Evolutionary conservation across 2,797 vertebrate species (phyloP).

Genomic region (Pseudopleuronectes americanus): DNA sequence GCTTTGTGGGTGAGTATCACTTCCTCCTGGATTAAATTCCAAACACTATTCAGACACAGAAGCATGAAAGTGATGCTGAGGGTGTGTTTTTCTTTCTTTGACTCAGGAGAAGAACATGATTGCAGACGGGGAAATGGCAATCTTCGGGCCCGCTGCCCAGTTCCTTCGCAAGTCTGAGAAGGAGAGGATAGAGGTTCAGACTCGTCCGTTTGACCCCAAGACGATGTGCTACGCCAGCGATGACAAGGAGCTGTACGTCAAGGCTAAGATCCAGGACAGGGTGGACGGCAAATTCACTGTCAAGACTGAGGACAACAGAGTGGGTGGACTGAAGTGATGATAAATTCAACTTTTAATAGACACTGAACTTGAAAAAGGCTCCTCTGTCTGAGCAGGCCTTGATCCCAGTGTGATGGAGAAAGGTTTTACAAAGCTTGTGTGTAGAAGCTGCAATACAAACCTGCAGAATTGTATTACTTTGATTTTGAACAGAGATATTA

Average conservation of each 20-base stretch:
- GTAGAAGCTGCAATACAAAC: constrained; percentile 15
- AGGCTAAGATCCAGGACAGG: constrained; percentile 84
- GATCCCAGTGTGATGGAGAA: background rate
- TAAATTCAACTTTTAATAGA: no score
- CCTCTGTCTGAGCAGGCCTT: background rate
- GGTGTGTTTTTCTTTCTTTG: background rate
- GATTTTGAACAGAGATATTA: no score
- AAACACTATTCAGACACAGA: background rate
- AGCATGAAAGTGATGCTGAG: background rate
- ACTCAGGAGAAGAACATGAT: constrained; percentile 50
- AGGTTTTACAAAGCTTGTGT: background rate
- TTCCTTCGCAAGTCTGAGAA: constrained; percentile 88
- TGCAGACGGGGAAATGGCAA: constrained; percentile 79
- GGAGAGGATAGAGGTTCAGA: constrained; percentile 87
- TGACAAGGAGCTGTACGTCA: constrained; percentile 82
- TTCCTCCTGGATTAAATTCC: background rate
- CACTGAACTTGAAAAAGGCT: no score
- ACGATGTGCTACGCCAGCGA: constrained; percentile 86
- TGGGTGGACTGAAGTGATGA: constrained; percentile 49
- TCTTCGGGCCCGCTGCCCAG: constrained; percentile 81
- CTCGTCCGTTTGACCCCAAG: constrained; percentile 86
- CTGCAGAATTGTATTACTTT: no score
- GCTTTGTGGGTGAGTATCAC: constrained; percentile 24
- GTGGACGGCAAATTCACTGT: constrained; percentile 80
- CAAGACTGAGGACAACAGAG: constrained; percentile 83